A percentile compares a stretch with the other conserved stretches of the same genome.
phyloP scores from a whole-genome alignment of 1,140 invertebrate species.

The Argopecten irradians region DNA sequence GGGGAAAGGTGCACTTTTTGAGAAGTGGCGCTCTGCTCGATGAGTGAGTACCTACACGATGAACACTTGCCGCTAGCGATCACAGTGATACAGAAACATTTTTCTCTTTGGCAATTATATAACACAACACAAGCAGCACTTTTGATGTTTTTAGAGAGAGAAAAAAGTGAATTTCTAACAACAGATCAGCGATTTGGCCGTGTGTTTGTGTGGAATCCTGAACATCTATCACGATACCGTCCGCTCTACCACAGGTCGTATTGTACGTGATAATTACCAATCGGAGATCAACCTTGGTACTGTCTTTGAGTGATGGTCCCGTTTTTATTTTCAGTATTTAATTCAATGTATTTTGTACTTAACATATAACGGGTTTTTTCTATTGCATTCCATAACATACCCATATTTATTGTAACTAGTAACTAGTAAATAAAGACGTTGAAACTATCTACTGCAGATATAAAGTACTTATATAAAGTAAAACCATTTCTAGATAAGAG shows the following conservation, averaged over 20 bases:
- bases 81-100: not conserved
- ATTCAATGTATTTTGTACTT: too few species aligned
- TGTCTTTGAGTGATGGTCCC: too few species aligned
- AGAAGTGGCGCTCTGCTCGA: not conserved
- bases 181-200: not conserved
- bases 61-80: constrained; percentile 2
- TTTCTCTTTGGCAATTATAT: not conserved
- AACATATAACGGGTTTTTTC: too few species aligned
- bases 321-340: too few species aligned
- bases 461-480: too few species aligned
- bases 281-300: too few species aligned
- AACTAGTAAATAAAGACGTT: too few species aligned
- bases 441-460: too few species aligned
- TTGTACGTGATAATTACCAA: too few species aligned
- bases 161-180: not conserved
- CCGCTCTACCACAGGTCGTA: not conserved
- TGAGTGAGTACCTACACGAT: not conserved
- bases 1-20: not conserved
- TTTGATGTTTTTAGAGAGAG: not conserved
- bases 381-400: too few species aligned
- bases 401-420: too few species aligned
- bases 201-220: not conserved
- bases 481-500: too few species aligned
- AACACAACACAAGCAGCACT: constrained; percentile 5
- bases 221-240: not conserved